phyloP scores from a whole-genome alignment of 2,797 vertebrate genomes.

The Chromobotia macracanthus region DNA sequence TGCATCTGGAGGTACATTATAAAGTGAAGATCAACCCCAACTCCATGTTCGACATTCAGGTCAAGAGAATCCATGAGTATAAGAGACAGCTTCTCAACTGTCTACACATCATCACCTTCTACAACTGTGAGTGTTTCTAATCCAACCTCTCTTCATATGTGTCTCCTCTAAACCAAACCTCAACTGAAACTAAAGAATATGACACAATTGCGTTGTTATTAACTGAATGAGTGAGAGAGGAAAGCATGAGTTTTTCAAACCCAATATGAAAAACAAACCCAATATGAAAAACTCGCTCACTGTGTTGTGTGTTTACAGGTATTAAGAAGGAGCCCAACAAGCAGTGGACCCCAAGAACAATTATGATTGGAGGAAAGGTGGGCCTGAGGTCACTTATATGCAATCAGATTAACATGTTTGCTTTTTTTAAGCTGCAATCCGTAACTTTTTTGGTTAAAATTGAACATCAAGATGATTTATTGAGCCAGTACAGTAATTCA shows the following conservation, averaged over 20 bases:
- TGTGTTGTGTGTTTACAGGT: constrained; percentile 70
- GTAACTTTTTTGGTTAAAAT: too few relatives aligned
- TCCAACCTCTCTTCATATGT: too few relatives aligned
- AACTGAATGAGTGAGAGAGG: too few relatives aligned
- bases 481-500: too few relatives aligned
- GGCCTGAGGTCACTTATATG: constrained; percentile 32
- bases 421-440: too few relatives aligned
- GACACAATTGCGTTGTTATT: constrained; percentile 93
- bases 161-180: too few relatives aligned
- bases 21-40: constrained; percentile 91
- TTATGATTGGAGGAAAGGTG: constrained; percentile 96
- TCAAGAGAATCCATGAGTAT: constrained; percentile 95
- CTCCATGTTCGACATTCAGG: constrained; percentile 93
- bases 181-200: constrained; percentile 85
- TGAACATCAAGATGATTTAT: too few relatives aligned
- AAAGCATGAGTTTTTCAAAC: too few relatives aligned
- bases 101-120: constrained; percentile 90
- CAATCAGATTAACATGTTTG: not conserved
- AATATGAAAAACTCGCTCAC: not conserved
- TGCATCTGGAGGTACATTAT: constrained; percentile 86
- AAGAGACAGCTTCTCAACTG: constrained; percentile 95
- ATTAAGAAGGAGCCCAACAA: constrained; percentile 92
- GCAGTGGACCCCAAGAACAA: constrained; percentile 86
- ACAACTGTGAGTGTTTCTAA: constrained; percentile 83
- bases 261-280: too few relatives aligned